Conservation (phyloP, 2,113 vertebrate genomes). For the Syngnathus floridae region DNA sequence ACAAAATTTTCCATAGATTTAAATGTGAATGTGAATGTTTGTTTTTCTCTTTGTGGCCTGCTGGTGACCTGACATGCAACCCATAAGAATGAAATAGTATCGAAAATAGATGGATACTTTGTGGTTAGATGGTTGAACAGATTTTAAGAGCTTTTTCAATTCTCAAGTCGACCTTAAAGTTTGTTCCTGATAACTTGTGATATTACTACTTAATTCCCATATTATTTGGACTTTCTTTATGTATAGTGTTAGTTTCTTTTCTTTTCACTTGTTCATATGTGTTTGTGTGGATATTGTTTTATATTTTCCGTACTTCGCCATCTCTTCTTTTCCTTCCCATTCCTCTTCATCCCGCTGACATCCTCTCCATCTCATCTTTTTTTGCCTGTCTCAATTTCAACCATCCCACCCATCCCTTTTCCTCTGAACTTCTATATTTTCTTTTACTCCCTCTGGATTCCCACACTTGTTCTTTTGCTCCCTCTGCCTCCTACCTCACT, state of each 20-base stretch:
- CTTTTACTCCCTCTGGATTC: background rate
- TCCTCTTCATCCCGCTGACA: too few species aligned
- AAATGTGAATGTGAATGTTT: background rate
- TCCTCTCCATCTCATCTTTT: background rate
- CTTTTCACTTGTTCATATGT: background rate
- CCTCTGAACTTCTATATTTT: background rate
- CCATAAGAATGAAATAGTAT: background rate
- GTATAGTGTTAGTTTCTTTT: slow-evolving; percentile 7
- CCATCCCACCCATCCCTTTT: background rate
- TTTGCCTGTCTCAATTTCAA: background rate
- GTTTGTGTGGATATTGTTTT: slow-evolving; percentile 3
- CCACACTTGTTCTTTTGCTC: background rate
- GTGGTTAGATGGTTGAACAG: background rate
- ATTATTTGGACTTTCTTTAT: slow-evolving; percentile 32
- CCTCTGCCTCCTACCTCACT: background rate
- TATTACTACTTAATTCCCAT: background rate
- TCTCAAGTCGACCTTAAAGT: background rate
- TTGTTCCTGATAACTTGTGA: background rate
- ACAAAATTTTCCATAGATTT: background rate
- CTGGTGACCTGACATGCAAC: background rate
- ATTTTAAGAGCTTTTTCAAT: background rate
- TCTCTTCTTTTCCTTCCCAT: too few species aligned
- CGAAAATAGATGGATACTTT: background rate
- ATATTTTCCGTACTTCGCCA: background rate
- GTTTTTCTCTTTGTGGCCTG: background rate